Base-by-base conservation (phyloP, 2,888 invertebrate genomes). In the Xanthostigma xanthostigma region DNA sequence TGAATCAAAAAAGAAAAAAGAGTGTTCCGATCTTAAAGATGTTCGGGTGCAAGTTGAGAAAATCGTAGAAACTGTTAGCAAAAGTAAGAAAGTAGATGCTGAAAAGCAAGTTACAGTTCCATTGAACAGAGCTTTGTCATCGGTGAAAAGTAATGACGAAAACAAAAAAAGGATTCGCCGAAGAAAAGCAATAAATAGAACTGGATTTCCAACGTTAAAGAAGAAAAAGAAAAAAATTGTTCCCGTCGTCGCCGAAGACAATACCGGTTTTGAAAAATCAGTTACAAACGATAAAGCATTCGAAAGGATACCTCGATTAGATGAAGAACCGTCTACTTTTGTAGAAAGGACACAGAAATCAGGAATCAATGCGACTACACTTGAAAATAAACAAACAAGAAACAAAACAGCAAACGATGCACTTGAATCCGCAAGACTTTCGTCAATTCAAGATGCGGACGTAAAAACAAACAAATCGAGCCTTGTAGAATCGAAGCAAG, bases 161-260 rank as follows among this genome's bases (percentile, higher is more conserved):
- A 27, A 27, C 27, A 27, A 27, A 27, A 72, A 73, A 56, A 74
- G 73, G 54, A 64, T 70, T 9, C 63, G 74, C 13, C 74, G 87
- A 56, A 75, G 88, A 39, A 83, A 89, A 62, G 79, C 85, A 14
- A 82, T 86, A 40, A 91, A 91, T 61, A 74, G 88, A 56, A 91
- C 90, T 13, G 92, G 92, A 4, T 92, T 92, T 63, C 92, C 92
- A 0, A 85, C 80, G 17, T 70, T 85, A 12, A 86, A 86, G 59
- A 83, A 79, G 61, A 90, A 88, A 66, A 90, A 88, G 62, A 84
- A 86, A 62, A 84, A 80, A 58, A 48, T 56, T 47, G 40, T 51
- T 4, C 51, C 54, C 10, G 45, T 55, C 12, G 46, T 36, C 9
- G 51, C 53, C 41, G 53, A 55, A 42, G 50, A 46, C 12, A 48